phyloP scores from a whole-genome alignment of 2,797 vertebrate species.

The Acipenser oxyrinchus region DNA sequence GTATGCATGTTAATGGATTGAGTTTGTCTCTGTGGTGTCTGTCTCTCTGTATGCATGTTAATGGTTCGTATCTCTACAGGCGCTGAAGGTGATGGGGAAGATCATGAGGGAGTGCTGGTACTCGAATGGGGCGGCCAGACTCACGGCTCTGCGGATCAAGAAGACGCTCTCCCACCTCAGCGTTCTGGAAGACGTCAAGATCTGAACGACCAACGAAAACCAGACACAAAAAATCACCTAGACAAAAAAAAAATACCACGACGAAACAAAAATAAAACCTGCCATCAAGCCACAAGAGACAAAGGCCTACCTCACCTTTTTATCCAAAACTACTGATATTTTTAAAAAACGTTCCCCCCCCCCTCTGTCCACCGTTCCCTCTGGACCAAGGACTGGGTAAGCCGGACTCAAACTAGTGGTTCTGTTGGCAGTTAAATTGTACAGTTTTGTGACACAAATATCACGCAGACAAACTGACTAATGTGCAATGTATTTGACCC shows the following conservation, averaged over 20 bases:
- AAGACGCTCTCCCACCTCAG: constrained; percentile 97
- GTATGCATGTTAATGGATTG: neutral
- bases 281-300: constrained; percentile 68
- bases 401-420: too few relatives aligned
- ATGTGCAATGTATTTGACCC: too few relatives aligned
- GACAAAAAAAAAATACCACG: constrained; percentile 40
- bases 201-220: constrained; percentile 60
- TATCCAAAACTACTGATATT: constrained; percentile 72
- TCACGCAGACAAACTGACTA: too few relatives aligned
- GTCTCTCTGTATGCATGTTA: neutral
- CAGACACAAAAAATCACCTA: constrained; percentile 9
- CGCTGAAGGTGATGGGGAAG: constrained; percentile 94
- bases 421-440: too few relatives aligned
- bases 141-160: constrained; percentile 95
- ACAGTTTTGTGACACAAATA: too few relatives aligned
- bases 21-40: neutral
- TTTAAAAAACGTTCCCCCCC: constrained; percentile 20
- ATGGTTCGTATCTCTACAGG: constrained; percentile 46
- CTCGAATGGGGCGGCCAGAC: constrained; percentile 84
- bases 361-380: constrained; percentile 2
- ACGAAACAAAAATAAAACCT: constrained; percentile 51
- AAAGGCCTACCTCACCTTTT: constrained; percentile 75
- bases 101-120: constrained; percentile 99
- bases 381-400: too few relatives aligned
- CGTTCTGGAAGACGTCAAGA: constrained; percentile 93